Percentiles rank a stretch among this genome's conserved stretches.
Conservation (phyloP, 2,113 vertebrate genomes). For the Peromyscus californicus region DNA sequence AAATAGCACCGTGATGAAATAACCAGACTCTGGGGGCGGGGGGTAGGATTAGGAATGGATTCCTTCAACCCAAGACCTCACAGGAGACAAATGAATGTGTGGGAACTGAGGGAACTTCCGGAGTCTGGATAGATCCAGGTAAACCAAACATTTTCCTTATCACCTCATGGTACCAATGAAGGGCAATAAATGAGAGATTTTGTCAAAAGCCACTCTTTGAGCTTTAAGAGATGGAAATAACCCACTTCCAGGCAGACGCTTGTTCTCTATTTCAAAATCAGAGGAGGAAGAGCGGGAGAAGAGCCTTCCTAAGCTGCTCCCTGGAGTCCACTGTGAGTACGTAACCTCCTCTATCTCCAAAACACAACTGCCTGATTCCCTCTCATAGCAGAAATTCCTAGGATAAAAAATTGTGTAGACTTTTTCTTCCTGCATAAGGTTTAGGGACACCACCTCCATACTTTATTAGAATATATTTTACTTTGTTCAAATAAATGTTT, state of each 20-base stretch:
- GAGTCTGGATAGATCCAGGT: neutral
- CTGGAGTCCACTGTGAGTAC: accelerated
- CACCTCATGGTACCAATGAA: neutral
- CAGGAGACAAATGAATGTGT: neutral
- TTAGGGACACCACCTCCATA: neutral
- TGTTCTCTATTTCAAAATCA: neutral
- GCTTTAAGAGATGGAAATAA: neutral
- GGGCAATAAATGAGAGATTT: neutral
- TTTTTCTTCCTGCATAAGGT: neutral
- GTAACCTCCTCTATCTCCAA: neutral
- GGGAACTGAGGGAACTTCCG: neutral
- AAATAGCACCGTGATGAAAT: neutral
- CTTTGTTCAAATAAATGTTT: neutral
- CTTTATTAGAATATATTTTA: neutral
- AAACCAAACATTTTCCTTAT: neutral
- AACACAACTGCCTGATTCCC: neutral
- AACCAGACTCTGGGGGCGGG: too few relatives aligned
- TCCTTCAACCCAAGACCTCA: neutral
- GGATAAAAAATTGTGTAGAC: neutral
- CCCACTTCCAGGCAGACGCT: neutral
- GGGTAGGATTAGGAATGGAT: neutral
- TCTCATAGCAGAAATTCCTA: neutral
- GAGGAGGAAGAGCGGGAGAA: neutral
- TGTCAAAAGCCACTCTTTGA: neutral
- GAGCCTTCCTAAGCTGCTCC: accelerated